phyloP scores from a whole-genome alignment of 2,113 vertebrate genomes.

The Poeciliopsis occidentalis region DNA sequence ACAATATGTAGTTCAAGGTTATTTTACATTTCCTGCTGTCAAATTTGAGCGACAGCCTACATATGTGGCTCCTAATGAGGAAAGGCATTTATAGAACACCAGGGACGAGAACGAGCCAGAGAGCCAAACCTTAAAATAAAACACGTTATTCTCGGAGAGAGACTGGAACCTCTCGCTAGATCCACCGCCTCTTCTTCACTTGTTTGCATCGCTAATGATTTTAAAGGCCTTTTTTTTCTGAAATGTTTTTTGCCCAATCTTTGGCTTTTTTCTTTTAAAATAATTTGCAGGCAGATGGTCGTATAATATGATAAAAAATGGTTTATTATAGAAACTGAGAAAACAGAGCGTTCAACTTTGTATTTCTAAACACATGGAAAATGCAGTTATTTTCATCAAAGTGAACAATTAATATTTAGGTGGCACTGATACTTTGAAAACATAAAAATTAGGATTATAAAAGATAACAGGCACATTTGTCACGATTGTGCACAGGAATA shows the following conservation, averaged over 20 bases:
- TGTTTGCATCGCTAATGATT: conserved; percentile 10
- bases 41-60: conserved; percentile 76
- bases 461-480: neutral
- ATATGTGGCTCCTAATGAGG: conserved; percentile 76
- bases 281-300: conserved; percentile 33
- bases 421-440: neutral
- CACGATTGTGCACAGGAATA: neutral
- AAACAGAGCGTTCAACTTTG: neutral
- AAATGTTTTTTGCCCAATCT: neutral
- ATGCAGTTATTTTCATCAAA: neutral
- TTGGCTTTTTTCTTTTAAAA: conserved; percentile 11
- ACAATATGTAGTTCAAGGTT: conserved; percentile 78
- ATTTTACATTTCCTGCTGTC: conserved; percentile 67
- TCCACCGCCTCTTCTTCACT: conserved; percentile 36
- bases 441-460: neutral
- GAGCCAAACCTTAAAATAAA: conserved; percentile 78
- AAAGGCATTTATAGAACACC: conserved; percentile 71
- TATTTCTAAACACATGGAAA: neutral
- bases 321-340: neutral
- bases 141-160: conserved; percentile 65
- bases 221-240: conserved; percentile 4
- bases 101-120: conserved; percentile 61
- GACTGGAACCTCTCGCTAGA: conserved; percentile 56
- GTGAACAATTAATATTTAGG: neutral
- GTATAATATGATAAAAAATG: neutral